phyloP scores from a whole-genome alignment of 2,113 vertebrate species.

The Gnathonemus longibarbis region DNA sequence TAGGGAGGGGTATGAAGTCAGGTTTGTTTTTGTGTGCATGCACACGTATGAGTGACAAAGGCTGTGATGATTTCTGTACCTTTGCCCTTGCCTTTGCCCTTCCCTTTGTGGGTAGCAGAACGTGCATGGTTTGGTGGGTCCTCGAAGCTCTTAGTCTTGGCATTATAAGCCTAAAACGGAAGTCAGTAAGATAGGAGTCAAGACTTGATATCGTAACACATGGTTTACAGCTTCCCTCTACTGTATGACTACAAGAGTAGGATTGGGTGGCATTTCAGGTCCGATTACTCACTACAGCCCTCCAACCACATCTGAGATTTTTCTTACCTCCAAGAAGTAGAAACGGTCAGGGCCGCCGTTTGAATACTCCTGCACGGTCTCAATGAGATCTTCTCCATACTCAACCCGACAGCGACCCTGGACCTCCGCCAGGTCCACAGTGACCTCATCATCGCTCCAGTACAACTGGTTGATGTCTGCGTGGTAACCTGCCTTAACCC shows the following conservation, averaged over 20 bases:
- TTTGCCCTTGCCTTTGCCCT: conserved; percentile 94
- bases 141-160: conserved; percentile 83
- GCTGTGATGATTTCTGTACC: conserved; percentile 48
- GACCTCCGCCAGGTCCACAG: conserved; percentile 68
- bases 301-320: background rate
- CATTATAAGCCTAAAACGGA: conserved; percentile 76
- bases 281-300: background rate
- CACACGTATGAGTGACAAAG: background rate
- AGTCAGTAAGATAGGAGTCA: background rate
- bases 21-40: background rate
- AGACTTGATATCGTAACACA: background rate
- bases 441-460: conserved; percentile 88
- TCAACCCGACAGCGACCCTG: conserved; percentile 79
- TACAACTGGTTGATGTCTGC: conserved; percentile 89
- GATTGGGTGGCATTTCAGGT: background rate
- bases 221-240: background rate
- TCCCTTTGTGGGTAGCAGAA: conserved; percentile 76
- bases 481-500: conserved; percentile 77
- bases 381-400: conserved; percentile 79
- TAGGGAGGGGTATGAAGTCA: conserved; percentile 26
- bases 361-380: conserved; percentile 77
- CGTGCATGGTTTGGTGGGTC: conserved; percentile 93
- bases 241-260: background rate
- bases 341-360: conserved; percentile 73
- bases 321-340: conserved; percentile 87